These are phyloP conservation scores for Rotaria magnacalcarata DNA, from an alignment of 2,888 invertebrate genomes.

Conservation along the genomic window DNA sequence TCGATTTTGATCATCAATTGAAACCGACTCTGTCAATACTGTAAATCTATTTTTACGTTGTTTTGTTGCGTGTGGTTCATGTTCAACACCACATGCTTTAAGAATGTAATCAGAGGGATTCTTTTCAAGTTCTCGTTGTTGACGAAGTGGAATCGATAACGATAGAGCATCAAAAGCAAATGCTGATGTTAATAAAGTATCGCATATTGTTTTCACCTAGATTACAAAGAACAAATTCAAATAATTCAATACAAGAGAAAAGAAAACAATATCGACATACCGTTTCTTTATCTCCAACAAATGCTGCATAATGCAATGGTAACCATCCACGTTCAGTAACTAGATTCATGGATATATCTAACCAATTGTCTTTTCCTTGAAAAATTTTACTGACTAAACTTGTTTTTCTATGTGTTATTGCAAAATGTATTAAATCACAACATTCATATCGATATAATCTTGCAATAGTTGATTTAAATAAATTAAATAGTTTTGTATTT, in stretches of 20 bases:
- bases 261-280: neutral
- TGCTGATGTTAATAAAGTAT: neutral
- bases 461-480: neutral
- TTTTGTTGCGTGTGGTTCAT: neutral
- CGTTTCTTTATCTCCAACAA: slow-evolving; percentile 32
- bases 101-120: slow-evolving; percentile 10
- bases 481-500: neutral
- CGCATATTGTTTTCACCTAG: slow-evolving; percentile 24
- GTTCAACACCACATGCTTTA: slow-evolving; percentile 25
- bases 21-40: neutral
- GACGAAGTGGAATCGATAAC: neutral
- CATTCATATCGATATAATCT: neutral
- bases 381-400: neutral
- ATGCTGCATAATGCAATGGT: slow-evolving; percentile 33
- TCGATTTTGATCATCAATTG: neutral
- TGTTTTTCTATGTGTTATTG: slow-evolving; percentile 16
- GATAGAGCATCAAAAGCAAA: neutral
- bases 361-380: neutral
- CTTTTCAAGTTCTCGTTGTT: neutral
- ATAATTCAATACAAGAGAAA: neutral
- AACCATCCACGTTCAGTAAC: slow-evolving; percentile 21
- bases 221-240: neutral
- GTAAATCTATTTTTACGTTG: neutral
- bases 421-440: slow-evolving; percentile 38
- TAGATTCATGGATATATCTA: neutral